Conservation (phyloP, 2,797 vertebrate genomes). For the Eurystomus glaucurus region DNA sequence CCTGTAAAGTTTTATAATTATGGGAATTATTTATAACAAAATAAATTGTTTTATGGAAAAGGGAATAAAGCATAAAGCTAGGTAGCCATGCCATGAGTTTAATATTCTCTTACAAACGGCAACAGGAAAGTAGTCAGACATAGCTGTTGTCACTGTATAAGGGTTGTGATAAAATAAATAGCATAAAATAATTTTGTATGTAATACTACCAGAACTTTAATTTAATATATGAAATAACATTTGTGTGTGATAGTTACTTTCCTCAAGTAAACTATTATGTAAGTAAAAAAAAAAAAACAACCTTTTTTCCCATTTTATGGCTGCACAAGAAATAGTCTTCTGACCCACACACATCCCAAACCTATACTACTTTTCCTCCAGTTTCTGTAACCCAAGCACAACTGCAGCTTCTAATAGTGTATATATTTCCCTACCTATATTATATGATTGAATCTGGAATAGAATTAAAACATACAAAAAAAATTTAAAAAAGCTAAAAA, state of each 20-base stretch:
- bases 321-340: neutral
- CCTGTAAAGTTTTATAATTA: neutral
- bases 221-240: neutral
- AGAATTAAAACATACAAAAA: neutral
- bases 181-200: accelerated
- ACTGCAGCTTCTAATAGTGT: neutral
- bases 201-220: neutral
- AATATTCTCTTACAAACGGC: neutral
- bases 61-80: neutral
- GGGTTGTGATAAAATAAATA: neutral
- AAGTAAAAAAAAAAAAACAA: neutral
- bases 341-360: neutral
- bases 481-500: neutral
- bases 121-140: neutral
- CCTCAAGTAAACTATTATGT: neutral
- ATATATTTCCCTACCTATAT: neutral
- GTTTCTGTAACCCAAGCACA: neutral
- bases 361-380: neutral
- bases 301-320: neutral
- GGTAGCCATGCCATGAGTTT: neutral
- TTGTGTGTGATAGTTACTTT: neutral
- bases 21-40: neutral
- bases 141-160: neutral
- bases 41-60: neutral
- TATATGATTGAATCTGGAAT: neutral